Base-by-base conservation (phyloP, 2,113 vertebrate species). In the Etia nguti region DNA sequence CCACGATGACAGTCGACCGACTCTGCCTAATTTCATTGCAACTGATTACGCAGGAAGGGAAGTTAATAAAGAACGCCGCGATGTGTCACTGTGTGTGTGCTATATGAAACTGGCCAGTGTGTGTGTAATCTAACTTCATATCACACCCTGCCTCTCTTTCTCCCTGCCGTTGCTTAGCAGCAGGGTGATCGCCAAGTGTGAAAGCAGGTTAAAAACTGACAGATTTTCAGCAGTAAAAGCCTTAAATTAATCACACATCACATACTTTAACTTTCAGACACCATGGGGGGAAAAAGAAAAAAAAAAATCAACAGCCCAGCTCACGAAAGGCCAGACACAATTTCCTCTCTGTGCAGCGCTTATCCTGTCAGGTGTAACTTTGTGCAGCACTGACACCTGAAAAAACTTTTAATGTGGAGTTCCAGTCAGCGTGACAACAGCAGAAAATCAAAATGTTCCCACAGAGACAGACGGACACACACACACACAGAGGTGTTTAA, bases 131-230 rank as follows among this genome's bases (percentile, higher is more conserved):
- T 80, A 50, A 85, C 86, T 86, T 89, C 56, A 91, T 54, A 80
- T 88, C 62, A 20, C n/a, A 34, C 31, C 4, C 70, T 43, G 68
- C 56, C 41, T 48, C 24, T 24, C 52, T 82, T 20, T 46, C 54
- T 83, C 48, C 41, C 26, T 55, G 31, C 52, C 1, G 93, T 92
- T 92, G 91, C 94, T 80, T 70, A 90, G 93, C 90, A 93, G 86
- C 93, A 85, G 52, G 56, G 31, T 82, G 80, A 89, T 82, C 82
- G 82, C 22, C 56, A 54, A 31, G 31, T 16, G 80, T 16, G 50
- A 54, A 55, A 31, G 29, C 15, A 3, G n/a, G 15, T 8, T 18
- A 50, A 60, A 65, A 65, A 29, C 50, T 6, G 75, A 92, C 6
- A 7, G 13, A 70, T 75, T 57, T 86, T 8, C 20, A 59, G 10